Evolutionary conservation across 2,113 vertebrate species (phyloP), one percentile per base, ranked within the genome.

Genomic region (Calidris pygmaea): DNA sequence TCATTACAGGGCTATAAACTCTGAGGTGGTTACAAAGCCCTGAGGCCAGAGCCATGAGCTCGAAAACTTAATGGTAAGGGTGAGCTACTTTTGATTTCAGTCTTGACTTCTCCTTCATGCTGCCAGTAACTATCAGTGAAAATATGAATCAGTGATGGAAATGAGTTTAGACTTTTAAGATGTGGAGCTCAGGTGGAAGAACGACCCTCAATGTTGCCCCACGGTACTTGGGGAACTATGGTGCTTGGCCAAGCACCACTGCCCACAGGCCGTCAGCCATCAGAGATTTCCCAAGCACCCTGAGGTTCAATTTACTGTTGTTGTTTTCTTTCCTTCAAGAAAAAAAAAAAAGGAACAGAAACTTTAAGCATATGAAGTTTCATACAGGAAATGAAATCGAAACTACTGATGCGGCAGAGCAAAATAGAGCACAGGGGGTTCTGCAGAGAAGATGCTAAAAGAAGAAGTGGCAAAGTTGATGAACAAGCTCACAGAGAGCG

Each of bases 331-430:
- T 70, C 22, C 34, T 75, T 80, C 37, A 79, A 63, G 60, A 56
- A 66, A 43, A 52, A 56, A 85, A 45, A 52, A n/a, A 79, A 41
- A 0, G 79, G 93, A 96, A 97, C 77, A 81, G 87, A 96, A 96
- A 93, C 71, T 78, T 89, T 1, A 76, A 70, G 77, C 37, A 0
- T 43, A 47, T 41, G 63, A 93, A 62, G 72, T 91, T 97, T 96
- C 16, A 1, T 89, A 80, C 72, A 92, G 96, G 96, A 97, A 97
- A 90, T 87, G 53, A 96, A 94, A 90, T 88, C 0, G 32, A 91
- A 92, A 85, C 83, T 87, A 79, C 71, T 39, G 79, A 81, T 63
- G 56, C 0, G 8, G 71, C 68, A 84, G 45, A 5, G 1, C 43
- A 34, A 84, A 86, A 82, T 37, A 43, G 59, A 6, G 2, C 1